A percentile compares a stretch with the other conserved stretches of the same genome.
Conservation (phyloP, 2,888 invertebrate genomes). For the Onthophagus sagittarius region DNA sequence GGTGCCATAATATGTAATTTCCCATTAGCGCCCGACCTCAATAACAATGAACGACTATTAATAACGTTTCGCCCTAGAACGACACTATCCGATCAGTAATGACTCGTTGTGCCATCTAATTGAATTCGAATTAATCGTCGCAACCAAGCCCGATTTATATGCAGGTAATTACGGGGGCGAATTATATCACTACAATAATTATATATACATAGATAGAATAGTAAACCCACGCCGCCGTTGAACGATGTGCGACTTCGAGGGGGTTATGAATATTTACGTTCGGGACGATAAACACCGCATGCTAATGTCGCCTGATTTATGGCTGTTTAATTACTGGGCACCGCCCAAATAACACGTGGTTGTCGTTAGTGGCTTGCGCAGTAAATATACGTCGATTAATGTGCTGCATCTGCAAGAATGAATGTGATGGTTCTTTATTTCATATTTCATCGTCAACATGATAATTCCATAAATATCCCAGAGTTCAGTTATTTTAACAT, state of each 20-base stretch:
- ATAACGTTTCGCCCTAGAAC: background rate
- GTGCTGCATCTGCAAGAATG: background rate
- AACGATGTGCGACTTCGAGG: background rate
- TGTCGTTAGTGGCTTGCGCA: background rate
- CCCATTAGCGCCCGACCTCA: conserved; percentile 7
- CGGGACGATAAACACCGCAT: background rate
- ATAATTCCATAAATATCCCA: too few relatives aligned
- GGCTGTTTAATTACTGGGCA: background rate
- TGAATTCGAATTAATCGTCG: background rate
- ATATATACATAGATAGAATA: background rate
- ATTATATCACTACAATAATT: background rate
- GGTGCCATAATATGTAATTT: conserved; percentile 10
- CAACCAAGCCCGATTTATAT: background rate
- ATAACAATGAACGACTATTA: conserved; percentile 8
- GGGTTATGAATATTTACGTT: background rate
- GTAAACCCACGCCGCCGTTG: background rate
- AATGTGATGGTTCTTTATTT: background rate
- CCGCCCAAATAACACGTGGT: background rate
- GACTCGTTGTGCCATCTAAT: background rate
- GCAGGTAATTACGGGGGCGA: background rate
- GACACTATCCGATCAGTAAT: background rate
- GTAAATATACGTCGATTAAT: background rate
- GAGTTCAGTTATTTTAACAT: too few relatives aligned
- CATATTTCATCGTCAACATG: too few relatives aligned
- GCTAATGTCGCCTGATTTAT: background rate